Percentiles rank a stretch among this genome's conserved stretches.
Evolutionary conservation across 2,113 vertebrate species (phyloP).

Genomic region (Halichoeres trimaculatus): DNA sequence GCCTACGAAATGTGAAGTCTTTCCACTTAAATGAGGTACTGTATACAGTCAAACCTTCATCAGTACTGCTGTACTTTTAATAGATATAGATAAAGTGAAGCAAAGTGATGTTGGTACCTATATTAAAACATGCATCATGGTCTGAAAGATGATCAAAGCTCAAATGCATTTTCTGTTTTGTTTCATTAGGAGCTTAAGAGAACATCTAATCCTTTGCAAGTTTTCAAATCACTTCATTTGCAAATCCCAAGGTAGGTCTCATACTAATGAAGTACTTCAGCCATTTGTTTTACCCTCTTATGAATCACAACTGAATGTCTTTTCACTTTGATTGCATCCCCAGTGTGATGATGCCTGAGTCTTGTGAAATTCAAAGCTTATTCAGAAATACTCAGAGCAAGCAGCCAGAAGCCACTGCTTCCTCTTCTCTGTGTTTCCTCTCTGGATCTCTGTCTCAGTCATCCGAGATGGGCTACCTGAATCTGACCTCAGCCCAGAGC

Average conservation of each 20-base stretch:
- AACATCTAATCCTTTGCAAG: constrained; percentile 12
- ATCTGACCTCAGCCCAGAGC: constrained; percentile 45
- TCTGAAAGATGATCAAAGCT: not conserved
- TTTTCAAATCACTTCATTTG: constrained; percentile 15
- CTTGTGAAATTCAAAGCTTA: constrained; percentile 4
- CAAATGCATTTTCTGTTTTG: not conserved
- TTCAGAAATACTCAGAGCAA: constrained; percentile 18
- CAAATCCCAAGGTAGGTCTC: constrained; percentile 37
- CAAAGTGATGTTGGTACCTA: no score
- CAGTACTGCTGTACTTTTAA: no score
- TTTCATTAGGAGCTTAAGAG: constrained; percentile 54
- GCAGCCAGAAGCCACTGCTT: constrained; percentile 7
- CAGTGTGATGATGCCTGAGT: constrained; percentile 28
- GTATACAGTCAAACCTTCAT: no score
- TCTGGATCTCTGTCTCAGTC: constrained; percentile 18
- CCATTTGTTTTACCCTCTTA: not conserved
- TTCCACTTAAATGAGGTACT: constrained; percentile 47
- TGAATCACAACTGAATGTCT: not conserved
- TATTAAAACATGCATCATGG: no score
- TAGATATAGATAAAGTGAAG: no score
- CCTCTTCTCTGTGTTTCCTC: not conserved
- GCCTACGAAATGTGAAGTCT: constrained; percentile 33
- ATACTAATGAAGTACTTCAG: not conserved
- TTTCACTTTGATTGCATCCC: constrained; percentile 13
- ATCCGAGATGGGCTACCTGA: constrained; percentile 68